Conservation (phyloP, 2,113 vertebrate genomes). For the Dasypus novemcinctus region DNA sequence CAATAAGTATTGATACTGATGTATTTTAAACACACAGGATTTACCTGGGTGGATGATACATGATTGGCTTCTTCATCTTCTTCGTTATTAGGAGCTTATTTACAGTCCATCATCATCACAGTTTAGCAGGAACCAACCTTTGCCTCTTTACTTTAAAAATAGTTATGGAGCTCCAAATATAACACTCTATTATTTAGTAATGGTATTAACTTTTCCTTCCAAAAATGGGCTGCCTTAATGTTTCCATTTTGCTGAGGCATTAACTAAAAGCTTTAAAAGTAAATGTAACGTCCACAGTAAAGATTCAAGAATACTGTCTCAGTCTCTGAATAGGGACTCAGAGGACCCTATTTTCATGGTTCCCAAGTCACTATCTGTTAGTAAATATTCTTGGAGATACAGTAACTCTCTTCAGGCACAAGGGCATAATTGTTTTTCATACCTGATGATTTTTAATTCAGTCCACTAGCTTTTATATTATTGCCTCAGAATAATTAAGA, state of each 20-base stretch:
- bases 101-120: neutral
- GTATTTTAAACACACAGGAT: neutral
- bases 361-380: neutral
- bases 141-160: neutral
- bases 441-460: neutral
- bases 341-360: neutral
- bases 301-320: neutral
- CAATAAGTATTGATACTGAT: neutral
- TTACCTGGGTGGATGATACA: neutral
- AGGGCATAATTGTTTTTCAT: slow-evolving; percentile 1
- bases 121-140: neutral
- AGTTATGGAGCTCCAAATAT: neutral
- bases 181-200: neutral
- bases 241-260: neutral
- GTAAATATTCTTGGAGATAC: neutral
- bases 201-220: neutral
- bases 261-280: neutral
- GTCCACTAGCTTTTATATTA: neutral
- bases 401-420: neutral
- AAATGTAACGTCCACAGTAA: neutral
- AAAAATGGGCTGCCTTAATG: neutral
- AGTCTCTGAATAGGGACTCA: neutral
- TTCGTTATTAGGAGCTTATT: neutral
- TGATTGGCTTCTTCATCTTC: neutral
- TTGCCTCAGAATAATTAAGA: neutral